Conservation (phyloP, 2,113 vertebrate genomes). For the Oryzias celebensis region DNA sequence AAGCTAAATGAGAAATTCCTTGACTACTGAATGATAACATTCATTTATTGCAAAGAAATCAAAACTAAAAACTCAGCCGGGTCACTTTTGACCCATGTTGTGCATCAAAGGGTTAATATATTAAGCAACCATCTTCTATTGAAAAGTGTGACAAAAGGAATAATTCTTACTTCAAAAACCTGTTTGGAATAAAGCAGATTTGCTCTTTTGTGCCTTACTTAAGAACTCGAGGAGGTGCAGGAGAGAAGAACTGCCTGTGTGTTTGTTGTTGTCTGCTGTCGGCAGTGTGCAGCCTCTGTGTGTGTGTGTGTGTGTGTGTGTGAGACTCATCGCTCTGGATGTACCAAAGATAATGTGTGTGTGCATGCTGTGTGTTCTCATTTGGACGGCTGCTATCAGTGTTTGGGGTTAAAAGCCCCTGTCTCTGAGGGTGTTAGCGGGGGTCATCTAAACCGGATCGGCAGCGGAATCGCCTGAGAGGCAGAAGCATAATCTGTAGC, state of each 20-base stretch:
- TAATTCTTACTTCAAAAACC: slow-evolving; percentile 54
- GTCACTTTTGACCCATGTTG: too few species aligned
- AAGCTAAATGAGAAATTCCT: too few species aligned
- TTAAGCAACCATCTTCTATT: slow-evolving; percentile 3
- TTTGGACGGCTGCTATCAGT: slow-evolving; percentile 49
- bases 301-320: slow-evolving; percentile 26
- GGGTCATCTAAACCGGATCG: slow-evolving; percentile 75
- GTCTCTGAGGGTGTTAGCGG: slow-evolving; percentile 65
- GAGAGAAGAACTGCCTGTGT: slow-evolving; percentile 54
- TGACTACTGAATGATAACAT: too few species aligned
- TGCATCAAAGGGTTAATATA: too few species aligned
- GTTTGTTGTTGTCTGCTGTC: slow-evolving; percentile 37
- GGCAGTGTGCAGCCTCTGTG: slow-evolving; percentile 14
- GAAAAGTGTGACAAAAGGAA: slow-evolving; percentile 27
- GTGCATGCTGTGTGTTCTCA: slow-evolving; percentile 47
- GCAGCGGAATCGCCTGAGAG: slow-evolving; percentile 68
- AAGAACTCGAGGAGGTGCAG: slow-evolving; percentile 53
- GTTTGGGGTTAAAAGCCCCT: slow-evolving; percentile 67
- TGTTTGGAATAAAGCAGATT: slow-evolving; percentile 53
- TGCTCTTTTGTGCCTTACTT: slow-evolving; percentile 38
- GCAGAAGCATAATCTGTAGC: slow-evolving; percentile 71
- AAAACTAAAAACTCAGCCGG: too few species aligned
- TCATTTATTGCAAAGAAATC: too few species aligned
- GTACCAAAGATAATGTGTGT: slow-evolving; percentile 32
- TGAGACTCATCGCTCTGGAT: neutral